phyloP scores from a whole-genome alignment of 37 sponge, comb jelly and placozoan species.

The Beroe ovata region DNA sequence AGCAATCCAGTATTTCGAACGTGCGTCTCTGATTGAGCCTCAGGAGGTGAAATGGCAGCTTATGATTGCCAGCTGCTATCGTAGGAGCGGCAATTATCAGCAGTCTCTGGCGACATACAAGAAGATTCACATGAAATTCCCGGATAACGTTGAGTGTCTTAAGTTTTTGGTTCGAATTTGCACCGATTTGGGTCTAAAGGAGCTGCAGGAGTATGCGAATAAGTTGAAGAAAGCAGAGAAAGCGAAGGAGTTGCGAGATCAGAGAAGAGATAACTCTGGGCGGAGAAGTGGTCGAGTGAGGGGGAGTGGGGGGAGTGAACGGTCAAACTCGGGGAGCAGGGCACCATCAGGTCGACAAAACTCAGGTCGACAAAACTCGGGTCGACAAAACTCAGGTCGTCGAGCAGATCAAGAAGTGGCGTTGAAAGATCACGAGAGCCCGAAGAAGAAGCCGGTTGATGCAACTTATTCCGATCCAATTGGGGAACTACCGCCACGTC shows the following conservation, averaged over 20 bases:
- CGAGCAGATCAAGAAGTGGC: neutral
- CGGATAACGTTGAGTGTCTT: slow-evolving; percentile 89
- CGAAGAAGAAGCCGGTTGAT: slow-evolving; percentile 69
- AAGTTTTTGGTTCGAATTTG: slow-evolving; percentile 88
- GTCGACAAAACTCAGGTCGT: slow-evolving; percentile 32
- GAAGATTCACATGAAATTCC: slow-evolving; percentile 80
- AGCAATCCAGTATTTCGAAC: slow-evolving; percentile 89
- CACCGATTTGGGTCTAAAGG: slow-evolving; percentile 89
- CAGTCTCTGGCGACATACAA: slow-evolving; percentile 86
- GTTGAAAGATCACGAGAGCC: neutral
- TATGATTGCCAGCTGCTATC: slow-evolving; percentile 92
- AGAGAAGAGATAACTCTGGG: slow-evolving; percentile 29
- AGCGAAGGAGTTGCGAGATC: slow-evolving; percentile 71
- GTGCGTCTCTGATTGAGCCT: slow-evolving; percentile 88
- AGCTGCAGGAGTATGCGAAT: slow-evolving; percentile 80
- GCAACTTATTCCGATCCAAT: slow-evolving; percentile 85
- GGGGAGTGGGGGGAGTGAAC: slow-evolving; percentile 66
- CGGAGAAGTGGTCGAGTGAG: slow-evolving; percentile 66
- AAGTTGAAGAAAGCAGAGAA: slow-evolving; percentile 91
- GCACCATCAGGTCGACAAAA: slow-evolving; percentile 26
- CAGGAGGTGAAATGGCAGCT: slow-evolving; percentile 91
- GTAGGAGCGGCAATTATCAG: slow-evolving; percentile 93
- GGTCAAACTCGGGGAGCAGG: slow-evolving; percentile 10
- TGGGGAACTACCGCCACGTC: slow-evolving; percentile 83
- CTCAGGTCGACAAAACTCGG: slow-evolving; percentile 8